phyloP scores from a whole-genome alignment of 2,113 vertebrate species.

The Brevimyrus niger region DNA sequence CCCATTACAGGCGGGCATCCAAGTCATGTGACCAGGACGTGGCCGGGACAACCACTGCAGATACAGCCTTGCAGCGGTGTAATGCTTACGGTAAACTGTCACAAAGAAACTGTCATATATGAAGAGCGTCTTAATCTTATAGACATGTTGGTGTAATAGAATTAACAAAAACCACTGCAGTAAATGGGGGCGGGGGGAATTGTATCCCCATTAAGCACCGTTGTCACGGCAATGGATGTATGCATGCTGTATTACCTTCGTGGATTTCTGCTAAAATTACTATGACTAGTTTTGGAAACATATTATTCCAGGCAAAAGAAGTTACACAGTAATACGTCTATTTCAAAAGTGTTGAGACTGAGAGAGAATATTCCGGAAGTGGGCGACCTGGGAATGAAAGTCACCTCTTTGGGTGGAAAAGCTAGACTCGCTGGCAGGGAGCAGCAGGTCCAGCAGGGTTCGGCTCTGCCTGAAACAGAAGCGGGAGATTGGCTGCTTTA shows the following conservation, averaged over 20 bases:
- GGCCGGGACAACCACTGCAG: neutral
- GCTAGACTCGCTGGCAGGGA: conserved; percentile 57
- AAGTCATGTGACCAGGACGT: neutral
- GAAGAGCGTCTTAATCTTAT: neutral
- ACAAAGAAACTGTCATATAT: neutral
- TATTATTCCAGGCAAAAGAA: neutral
- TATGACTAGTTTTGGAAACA: neutral
- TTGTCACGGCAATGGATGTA: neutral
- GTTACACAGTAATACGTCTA: neutral
- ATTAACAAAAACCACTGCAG: neutral
- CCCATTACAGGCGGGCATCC: neutral
- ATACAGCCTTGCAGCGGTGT: neutral
- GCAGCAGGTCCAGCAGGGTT: conserved; percentile 57
- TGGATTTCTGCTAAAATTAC: neutral
- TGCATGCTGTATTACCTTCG: neutral
- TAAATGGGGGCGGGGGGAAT: neutral
- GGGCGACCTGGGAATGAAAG: conserved; percentile 62
- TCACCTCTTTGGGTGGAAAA: conserved; percentile 64
- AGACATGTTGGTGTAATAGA: neutral
- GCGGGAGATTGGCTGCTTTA: conserved; percentile 72
- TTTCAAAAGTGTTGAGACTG: neutral
- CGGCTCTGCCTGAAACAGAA: conserved; percentile 64
- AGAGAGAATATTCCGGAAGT: neutral
- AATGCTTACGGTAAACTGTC: neutral
- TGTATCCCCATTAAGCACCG: neutral